Base-by-base conservation (phyloP, 2,797 vertebrate species). In the Macrochelys suwanniensis region DNA sequence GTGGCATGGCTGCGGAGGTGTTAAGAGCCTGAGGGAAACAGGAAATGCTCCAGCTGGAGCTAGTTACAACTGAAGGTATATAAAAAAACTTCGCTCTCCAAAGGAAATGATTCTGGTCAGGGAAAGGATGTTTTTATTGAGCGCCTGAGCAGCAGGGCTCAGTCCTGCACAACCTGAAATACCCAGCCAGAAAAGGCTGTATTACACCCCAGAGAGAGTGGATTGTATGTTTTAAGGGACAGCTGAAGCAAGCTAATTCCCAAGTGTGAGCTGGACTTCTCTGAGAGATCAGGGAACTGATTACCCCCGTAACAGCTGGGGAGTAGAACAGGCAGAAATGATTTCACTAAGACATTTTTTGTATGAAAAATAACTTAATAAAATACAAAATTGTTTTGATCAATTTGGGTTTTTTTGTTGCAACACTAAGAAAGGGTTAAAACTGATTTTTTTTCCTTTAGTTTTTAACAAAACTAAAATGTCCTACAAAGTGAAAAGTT, bases 401-500 rank as follows among this genome's bases (percentile, higher is more conserved):
- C 2, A 1, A n/a, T 13, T 85, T 59, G 25, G 68, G 5, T 13
- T 23, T 25, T 45, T 45, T 26, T 42, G 11, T 57, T 77, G 47
- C 2, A 3, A 57, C 33, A 4, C 6, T 77, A 53, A 95, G 54
- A 57, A 86, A 89, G 19, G 12, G 17, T 7, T 89, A 91, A 0
- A 5, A 49, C 7, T 16, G 42, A 61, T 45, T 93, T 76, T 47
- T 47, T 61, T 65, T 90, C 59, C 42, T 21, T 68, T 5, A 42
- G 37, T 42, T 42, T 42, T 42, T 42, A 42, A 42, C 37, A 21
- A 82, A 51, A 28, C 33, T 15, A 15, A 33, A 85, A 77, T 89
- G 88, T 92, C 88, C 93, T 79, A 86, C 11, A n/a, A 68, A 93
- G 81, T 15, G 85, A 31, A 89, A 91, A 78, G 47, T 80, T 59